Evolutionary conservation across 2,888 invertebrate species (phyloP).

Genomic region (Nipponacmea schrenckii): DNA sequence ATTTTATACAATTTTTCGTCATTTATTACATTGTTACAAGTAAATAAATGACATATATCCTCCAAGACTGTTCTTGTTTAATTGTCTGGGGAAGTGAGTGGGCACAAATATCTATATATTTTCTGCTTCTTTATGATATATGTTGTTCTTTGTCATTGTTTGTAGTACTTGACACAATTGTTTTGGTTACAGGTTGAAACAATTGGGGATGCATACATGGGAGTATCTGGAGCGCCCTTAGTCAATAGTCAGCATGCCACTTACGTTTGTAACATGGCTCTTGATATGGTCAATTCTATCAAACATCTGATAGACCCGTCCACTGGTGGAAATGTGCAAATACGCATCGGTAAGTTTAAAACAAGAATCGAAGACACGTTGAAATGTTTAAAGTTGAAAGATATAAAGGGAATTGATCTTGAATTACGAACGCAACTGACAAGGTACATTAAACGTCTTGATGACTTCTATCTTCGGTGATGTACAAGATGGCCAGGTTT

Average conservation of each 20-base stretch:
- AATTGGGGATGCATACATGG: slow-evolving; percentile 98
- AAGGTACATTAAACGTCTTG: background rate
- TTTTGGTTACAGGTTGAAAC: slow-evolving; percentile 96
- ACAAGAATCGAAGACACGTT: background rate
- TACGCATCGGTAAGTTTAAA: slow-evolving; percentile 67
- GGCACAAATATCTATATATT: too few species aligned
- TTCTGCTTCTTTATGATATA: too few species aligned
- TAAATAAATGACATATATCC: too few species aligned
- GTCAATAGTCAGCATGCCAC: slow-evolving; percentile 90
- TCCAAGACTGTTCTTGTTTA: too few species aligned
- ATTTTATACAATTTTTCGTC: too few species aligned
- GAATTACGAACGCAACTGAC: background rate
- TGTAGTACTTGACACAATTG: too few species aligned
- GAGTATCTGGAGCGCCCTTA: slow-evolving; percentile 93
- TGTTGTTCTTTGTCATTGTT: too few species aligned
- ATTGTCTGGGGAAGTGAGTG: too few species aligned
- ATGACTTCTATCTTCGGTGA: too few species aligned
- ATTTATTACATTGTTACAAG: too few species aligned
- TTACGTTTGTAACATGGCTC: slow-evolving; percentile 78
- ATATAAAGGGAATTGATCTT: background rate
- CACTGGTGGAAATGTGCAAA: slow-evolving; percentile 74
- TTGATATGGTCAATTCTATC: slow-evolving; percentile 95
- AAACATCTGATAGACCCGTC: slow-evolving; percentile 91
- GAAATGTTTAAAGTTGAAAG: too few species aligned
- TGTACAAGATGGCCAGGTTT: too few species aligned